Conservation (phyloP, 2,797 vertebrate species). For the Cercopithecus diana region DNA sequence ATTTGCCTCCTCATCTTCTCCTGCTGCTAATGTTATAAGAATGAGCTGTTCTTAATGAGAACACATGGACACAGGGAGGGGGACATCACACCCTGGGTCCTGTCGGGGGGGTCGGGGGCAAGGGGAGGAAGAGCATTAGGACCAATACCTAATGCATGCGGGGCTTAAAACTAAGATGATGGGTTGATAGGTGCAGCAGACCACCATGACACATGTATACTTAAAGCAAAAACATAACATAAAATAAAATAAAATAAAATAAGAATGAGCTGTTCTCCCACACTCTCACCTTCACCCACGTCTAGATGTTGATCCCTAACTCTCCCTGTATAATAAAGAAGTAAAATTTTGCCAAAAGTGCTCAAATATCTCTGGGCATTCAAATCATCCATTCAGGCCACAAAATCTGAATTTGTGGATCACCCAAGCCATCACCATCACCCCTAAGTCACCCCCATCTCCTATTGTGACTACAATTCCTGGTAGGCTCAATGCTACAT, state of each 20-base stretch:
- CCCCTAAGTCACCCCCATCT: not conserved
- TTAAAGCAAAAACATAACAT: not conserved
- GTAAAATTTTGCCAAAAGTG: not conserved
- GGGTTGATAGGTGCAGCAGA: not conserved
- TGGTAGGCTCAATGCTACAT: fast-evolving
- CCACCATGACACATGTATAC: not conserved
- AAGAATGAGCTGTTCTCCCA: not conserved
- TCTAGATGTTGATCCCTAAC: not conserved
- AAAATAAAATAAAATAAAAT: not conserved
- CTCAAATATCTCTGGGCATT: not conserved
- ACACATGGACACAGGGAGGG: too few relatives aligned
- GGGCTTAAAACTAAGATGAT: too few relatives aligned
- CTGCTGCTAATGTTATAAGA: not conserved
- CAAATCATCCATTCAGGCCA: not conserved
- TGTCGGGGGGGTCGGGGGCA: too few relatives aligned
- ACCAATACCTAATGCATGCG: too few relatives aligned
- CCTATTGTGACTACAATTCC: not conserved
- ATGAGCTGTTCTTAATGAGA: not conserved
- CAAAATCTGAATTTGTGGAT: not conserved
- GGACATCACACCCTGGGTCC: too few relatives aligned
- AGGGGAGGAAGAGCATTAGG: too few relatives aligned
- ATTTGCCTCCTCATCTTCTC: not conserved
- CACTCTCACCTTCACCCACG: fast-evolving
- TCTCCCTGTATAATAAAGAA: not conserved
- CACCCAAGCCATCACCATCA: not conserved